These are phyloP conservation scores for Ferrisia virgata DNA, from an alignment of 2,888 invertebrate species.

Conservation along the genomic window DNA sequence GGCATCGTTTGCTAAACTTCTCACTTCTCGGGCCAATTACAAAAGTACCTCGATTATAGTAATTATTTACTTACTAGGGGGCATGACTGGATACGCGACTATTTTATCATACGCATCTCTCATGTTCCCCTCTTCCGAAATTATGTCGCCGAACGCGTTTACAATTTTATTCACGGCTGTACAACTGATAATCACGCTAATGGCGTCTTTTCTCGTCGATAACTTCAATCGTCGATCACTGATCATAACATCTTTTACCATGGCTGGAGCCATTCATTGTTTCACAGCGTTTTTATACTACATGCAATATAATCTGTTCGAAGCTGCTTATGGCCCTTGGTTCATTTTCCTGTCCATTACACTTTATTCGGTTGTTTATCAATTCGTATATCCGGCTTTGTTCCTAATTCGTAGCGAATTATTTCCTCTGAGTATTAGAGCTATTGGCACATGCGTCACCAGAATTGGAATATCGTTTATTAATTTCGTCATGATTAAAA, in stretches of 20 bases:
- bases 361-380: background rate
- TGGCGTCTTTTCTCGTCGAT: background rate
- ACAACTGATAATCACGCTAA: background rate
- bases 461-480: background rate
- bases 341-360: slow-evolving; percentile 8
- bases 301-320: background rate
- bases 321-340: background rate
- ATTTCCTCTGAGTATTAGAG: background rate
- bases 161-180: background rate
- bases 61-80: background rate
- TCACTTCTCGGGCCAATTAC: background rate
- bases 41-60: background rate
- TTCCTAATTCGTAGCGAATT: background rate
- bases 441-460: background rate
- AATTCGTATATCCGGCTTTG: background rate
- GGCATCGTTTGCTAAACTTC: background rate
- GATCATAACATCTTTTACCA: slow-evolving; percentile 32
- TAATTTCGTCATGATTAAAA: background rate
- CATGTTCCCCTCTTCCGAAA: background rate
- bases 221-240: background rate
- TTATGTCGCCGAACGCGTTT: background rate
- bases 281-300: background rate
- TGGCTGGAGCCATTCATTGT: background rate
- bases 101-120: background rate
- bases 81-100: background rate